Evolutionary conservation across 1,140 invertebrate species (phyloP), one percentile per base, ranked within the genome.

Genomic region (Aphidius gifuensis): DNA sequence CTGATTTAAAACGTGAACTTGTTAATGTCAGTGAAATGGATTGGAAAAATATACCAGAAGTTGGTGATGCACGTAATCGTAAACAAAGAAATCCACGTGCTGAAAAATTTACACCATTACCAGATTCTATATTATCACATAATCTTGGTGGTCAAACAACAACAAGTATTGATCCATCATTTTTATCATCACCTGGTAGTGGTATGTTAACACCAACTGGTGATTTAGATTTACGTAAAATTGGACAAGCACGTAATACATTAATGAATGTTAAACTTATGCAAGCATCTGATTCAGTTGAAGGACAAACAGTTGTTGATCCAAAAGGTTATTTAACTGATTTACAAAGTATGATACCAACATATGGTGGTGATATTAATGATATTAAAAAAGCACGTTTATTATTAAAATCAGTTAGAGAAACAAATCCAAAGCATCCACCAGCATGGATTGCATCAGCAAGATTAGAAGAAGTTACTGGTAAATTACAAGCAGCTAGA

Each of bases 371-470:
- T 8, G 97, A 99, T 78, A 98, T 99, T 40, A 97, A 96, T 81
- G 97, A 99, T 74, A 97, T 99, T 5, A 99, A 99, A 77, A 99
- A 99, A 80, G 97, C 96, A 1, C 83, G 97, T 62, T 79, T 98
- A n/a, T 80, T 99, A 9, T 77, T 99, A 3, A 99, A 99, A 76
- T 98, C 96, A 49, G 96, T 99, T 0, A 83, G 97, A 54, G 97
- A 99, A 81, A 99, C 97, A 0, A 99, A 99, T 85, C 97, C 97
- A 0, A 97, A 97, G 78, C 97, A 99, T 86, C 95, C 97, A 21
- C 96, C 97, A 16, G 98, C 96, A 5, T 99, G 98, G 98, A 97
- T 99, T 71, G 97, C 97, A 7, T 98, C 96, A 59, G 97, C 97
- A n/a, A 85, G 96, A 67, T 83, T 99, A 16, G 98, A 99, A 80